Evolutionary conservation across 2,888 invertebrate genomes (phyloP).

Genomic region (Philereme vetulata): DNA sequence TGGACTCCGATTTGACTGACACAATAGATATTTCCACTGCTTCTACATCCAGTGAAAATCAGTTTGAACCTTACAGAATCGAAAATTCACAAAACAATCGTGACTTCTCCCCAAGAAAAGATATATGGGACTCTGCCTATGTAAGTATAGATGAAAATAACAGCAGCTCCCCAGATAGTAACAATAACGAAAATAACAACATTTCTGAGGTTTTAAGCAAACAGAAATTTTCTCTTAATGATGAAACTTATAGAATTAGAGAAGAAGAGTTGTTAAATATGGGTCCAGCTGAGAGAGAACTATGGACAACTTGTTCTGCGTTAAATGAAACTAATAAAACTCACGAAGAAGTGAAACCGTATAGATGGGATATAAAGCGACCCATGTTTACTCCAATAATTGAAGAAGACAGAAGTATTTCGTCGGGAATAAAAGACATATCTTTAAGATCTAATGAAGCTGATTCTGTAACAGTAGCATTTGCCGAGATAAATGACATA

Average conservation of each 20-base stretch:
- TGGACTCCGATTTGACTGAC: constrained; percentile 58
- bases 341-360: constrained; percentile 54
- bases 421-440: constrained; percentile 57
- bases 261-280: constrained; percentile 61
- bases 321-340: constrained; percentile 50
- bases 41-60: constrained; percentile 48
- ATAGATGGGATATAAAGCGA: constrained; percentile 61
- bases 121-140: constrained; percentile 81
- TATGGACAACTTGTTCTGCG: constrained; percentile 68
- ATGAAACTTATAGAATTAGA: constrained; percentile 46
- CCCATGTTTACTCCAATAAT: constrained; percentile 72
- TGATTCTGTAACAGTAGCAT: constrained; percentile 72
- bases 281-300: constrained; percentile 77
- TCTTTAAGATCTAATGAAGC: constrained; percentile 53
- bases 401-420: constrained; percentile 72
- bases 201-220: constrained; percentile 55
- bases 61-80: constrained; percentile 47
- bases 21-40: constrained; percentile 51
- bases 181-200: constrained; percentile 62
- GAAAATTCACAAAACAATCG: constrained; percentile 44
- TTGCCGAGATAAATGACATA: constrained; percentile 74
- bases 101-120: constrained; percentile 65
- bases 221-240: constrained; percentile 52
- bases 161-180: constrained; percentile 71
- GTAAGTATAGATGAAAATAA: constrained; percentile 81